Evolutionary conservation across 2,113 vertebrate species (phyloP), one percentile per base, ranked within the genome.

Genomic region (Hipposideros armiger): DNA sequence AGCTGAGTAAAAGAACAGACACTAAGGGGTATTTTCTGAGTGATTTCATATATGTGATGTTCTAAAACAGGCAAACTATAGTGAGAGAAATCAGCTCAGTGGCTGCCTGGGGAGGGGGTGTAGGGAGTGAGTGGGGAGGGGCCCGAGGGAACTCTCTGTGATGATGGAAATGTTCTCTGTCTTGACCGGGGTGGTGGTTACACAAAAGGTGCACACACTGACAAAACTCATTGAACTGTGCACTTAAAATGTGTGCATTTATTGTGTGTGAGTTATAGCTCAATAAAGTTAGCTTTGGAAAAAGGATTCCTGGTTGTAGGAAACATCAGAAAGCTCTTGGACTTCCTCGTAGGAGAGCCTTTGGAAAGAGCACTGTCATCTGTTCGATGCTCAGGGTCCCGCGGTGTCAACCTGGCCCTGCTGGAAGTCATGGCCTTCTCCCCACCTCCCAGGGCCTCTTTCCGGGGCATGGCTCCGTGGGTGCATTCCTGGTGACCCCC

Each of bases 401-500:
- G 19, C 2, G 0, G 30, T 15, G 32, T 54, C 93, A 32, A 1
- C 11, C 50, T 4, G 32, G 24, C 40, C 4, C 24, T 72, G 32
- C 28, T 4, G 4, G 58, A 28, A 14, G 36, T 5, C 22, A 1
- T 11, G 22, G 15, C 14, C 40, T 36, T 56, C 40, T 64, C 8
- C 47, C 24, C 11, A 5, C 32, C 14, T 26, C 52, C 45, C 42
- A 20, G 76, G 84, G 50, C 7, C 50, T 50, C 42, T 17, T 14
- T 19, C 50, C n/a, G 3, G 2, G 9, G 14, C 4, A 0, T 54
- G 69, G 52, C 42, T 52, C 94, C 7, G 0, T 4, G 67, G 66
- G 4, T 52, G 22, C 19, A 2, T 40, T 67, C 58, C 26, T 0
- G 0, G 54, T 1, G 42, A 40, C 5, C 4, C n/a, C 28, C 15